Conservation (phyloP, 2,888 invertebrate genomes). For the Dynastes grantii region DNA sequence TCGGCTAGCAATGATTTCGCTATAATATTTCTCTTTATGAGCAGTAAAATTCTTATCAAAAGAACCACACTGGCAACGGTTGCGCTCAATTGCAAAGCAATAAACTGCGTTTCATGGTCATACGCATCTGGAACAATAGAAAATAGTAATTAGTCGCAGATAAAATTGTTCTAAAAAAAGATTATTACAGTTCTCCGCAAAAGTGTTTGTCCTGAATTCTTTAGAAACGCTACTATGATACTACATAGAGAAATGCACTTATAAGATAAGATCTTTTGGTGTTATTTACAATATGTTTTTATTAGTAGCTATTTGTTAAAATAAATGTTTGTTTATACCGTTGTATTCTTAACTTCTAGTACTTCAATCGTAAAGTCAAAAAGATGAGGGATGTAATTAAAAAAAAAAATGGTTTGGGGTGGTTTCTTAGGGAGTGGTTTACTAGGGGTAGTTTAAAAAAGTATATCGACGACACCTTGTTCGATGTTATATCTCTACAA, state of each 20-base stretch:
- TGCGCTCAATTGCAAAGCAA: constrained; percentile 25
- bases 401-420: too few species aligned
- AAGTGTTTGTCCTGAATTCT: background rate
- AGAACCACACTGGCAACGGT: constrained; percentile 19
- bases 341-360: too few species aligned
- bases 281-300: too few species aligned
- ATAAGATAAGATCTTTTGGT: too few species aligned
- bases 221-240: background rate
- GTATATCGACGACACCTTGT: too few species aligned
- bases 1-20: background rate
- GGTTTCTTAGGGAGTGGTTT: too few species aligned
- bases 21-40: constrained; percentile 11
- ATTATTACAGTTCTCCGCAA: background rate
- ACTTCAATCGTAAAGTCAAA: too few species aligned
- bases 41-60: constrained; percentile 16
- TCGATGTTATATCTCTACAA: too few species aligned
- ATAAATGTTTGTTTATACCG: too few species aligned
- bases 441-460: too few species aligned
- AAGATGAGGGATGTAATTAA: too few species aligned
- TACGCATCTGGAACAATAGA: constrained; percentile 27
- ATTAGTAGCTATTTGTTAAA: too few species aligned
- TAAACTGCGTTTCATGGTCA: constrained; percentile 26
- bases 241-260: background rate
- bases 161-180: background rate
- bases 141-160: background rate